Evolutionary conservation across 2,888 invertebrate species (phyloP), one percentile per base, ranked within the genome.

Genomic region (Agriopis leucophaearia): DNA sequence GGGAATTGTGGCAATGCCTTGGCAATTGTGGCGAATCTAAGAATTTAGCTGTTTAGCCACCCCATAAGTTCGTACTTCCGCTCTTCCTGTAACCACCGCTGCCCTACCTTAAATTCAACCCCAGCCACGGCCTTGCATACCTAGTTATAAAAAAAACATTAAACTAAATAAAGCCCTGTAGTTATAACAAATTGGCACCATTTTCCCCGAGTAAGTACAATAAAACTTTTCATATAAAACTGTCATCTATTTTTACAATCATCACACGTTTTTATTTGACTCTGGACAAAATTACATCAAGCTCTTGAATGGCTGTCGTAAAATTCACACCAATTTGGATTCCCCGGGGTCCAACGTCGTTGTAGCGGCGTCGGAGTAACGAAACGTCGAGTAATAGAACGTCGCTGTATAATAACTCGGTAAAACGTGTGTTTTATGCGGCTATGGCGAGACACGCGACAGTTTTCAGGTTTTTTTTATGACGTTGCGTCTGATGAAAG

Each of bases 271-370:
- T 69, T 69, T 69, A 64, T 64, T 50, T 48, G 15, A 59, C 77
- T 74, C 75, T 79, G 75, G 74, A 78, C 79, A 72, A 78, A 81
- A 82, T 83, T 85, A 84, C 78, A 78, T 74, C 77, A 77, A 76
- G 74, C 79, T 81, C 75, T 77, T 76, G 74, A 84, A 83, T 83
- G 83, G 81, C 69, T 77, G 74, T 84, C 89, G 79, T 90, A 88
- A 90, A 89, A 89, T 88, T 87, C 82, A 79, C 86, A 81, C 87
- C 89, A 88, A 91, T 91, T 89, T 88, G 81, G 88, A 89, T 86
- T 88, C 88, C 84, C 82, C 80, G 81, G 81, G 76, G 83, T 78
- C 77, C 75, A 78, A 81, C 81, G 82, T 79, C 80, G 81, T 83
- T 82, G 80, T 79, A 80, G 79, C 82, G 81, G 84, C 81, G 84